Percentiles rank a stretch among this genome's conserved stretches.
phyloP scores from a whole-genome alignment of 2,113 vertebrate genomes.

The Bubo blakistoni region DNA sequence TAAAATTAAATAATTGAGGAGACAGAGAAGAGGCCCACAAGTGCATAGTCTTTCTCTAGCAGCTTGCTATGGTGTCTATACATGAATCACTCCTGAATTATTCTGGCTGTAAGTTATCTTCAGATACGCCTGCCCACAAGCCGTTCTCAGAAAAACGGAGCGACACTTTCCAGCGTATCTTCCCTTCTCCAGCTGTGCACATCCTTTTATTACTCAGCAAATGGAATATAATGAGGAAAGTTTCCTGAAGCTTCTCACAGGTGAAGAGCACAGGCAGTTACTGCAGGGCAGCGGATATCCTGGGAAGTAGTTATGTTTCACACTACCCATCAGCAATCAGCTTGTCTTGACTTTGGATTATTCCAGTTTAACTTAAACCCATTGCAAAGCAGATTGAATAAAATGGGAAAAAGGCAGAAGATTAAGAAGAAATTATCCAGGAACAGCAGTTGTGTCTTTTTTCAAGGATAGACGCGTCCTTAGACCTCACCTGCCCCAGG shows the following conservation, averaged over 20 bases:
- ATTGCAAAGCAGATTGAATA: neutral
- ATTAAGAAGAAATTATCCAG: neutral
- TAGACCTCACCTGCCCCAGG: neutral
- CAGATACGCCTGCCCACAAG: too few relatives aligned
- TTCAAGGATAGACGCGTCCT: neutral
- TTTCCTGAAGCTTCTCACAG: too few relatives aligned
- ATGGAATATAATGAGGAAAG: neutral
- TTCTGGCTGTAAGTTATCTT: neutral
- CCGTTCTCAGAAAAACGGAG: accelerated
- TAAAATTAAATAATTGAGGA: neutral
- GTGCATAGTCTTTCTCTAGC: neutral
- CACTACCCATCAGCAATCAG: accelerated
- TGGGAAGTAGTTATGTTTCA: neutral
- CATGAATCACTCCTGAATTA: neutral
- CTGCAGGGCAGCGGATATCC: neutral
- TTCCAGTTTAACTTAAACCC: neutral
- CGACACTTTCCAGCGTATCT: too few relatives aligned
- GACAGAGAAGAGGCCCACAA: neutral
- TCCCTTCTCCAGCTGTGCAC: neutral
- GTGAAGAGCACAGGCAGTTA: neutral
- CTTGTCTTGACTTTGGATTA: neutral
- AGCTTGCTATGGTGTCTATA: neutral
- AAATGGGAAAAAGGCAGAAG: neutral
- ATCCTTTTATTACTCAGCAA: neutral
- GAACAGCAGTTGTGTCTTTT: neutral